Evolutionary conservation across 2,113 vertebrate genomes (phyloP).

Genomic region (Semnornis frantzii): DNA sequence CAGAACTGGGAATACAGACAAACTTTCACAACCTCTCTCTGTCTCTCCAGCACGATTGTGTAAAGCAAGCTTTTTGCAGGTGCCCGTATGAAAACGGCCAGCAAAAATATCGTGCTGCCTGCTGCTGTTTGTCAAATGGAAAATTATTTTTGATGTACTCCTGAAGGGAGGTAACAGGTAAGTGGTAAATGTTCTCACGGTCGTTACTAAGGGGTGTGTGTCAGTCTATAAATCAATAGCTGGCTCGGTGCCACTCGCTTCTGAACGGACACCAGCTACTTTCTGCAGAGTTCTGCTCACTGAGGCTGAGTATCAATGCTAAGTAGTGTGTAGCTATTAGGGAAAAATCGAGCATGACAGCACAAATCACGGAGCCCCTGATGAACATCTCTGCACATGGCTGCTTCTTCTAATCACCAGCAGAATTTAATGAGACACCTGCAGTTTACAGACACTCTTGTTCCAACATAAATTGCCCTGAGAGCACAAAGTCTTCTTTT

Average conservation of each 20-base stretch:
- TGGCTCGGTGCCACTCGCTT: not conserved
- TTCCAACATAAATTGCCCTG: not conserved
- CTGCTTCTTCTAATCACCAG: conserved; percentile 58
- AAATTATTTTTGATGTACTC: conserved; percentile 1
- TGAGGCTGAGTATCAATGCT: conserved; percentile 20
- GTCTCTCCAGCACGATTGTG: not conserved
- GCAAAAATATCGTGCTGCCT: not conserved
- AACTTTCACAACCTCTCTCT: conserved; percentile 13
- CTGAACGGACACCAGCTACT: conserved; percentile 1
- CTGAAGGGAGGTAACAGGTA: not conserved
- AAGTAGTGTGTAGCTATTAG: conserved; percentile 26
- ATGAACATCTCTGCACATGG: conserved; percentile 52
- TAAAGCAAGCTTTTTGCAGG: not conserved
- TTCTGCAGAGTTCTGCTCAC: conserved; percentile 7
- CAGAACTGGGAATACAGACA: conserved; percentile 58
- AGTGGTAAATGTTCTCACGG: not conserved
- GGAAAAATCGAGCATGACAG: conserved; percentile 23
- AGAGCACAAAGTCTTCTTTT: conserved; percentile 22
- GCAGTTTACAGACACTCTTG: conserved; percentile 30
- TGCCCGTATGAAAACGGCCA: not conserved
- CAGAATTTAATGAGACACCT: conserved; percentile 68
- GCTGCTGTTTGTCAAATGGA: not conserved
- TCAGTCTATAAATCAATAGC: conserved; percentile 13
- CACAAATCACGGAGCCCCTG: conserved; percentile 24
- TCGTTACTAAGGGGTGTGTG: not conserved